phyloP scores from a whole-genome alignment of 2,888 invertebrate genomes.

The Panzeria rudis region DNA sequence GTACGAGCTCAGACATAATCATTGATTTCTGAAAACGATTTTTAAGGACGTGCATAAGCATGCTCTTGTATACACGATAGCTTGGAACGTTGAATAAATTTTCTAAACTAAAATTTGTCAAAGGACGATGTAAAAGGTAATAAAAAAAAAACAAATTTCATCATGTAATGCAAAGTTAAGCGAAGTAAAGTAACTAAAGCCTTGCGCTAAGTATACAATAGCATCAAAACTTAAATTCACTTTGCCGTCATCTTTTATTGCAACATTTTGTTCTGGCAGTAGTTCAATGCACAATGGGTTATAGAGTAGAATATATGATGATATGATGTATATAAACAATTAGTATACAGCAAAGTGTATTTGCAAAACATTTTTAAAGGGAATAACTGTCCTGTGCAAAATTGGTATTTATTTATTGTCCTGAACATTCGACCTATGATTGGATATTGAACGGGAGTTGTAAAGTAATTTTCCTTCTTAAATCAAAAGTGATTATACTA shows the following conservation, averaged over 20 bases:
- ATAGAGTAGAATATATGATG: background rate
- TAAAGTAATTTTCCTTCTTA: no score
- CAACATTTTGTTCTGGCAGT: constrained; percentile 32
- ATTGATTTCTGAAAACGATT: constrained; percentile 57
- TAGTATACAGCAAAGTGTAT: no score
- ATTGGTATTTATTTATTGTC: no score
- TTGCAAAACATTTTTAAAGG: no score
- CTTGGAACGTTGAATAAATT: background rate
- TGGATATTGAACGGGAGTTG: no score
- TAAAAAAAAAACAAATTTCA: constrained; percentile 33
- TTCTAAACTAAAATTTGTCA: constrained; percentile 26
- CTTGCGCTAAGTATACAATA: constrained; percentile 2
- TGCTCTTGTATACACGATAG: background rate
- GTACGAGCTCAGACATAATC: constrained; percentile 59
- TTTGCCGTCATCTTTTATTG: constrained; percentile 38
- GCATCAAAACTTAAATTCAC: constrained; percentile 34
- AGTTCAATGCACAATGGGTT: background rate
- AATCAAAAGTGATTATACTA: no score
- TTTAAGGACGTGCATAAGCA: constrained; percentile 35
- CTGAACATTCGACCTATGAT: no score
- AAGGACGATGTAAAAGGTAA: background rate
- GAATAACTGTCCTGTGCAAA: no score
- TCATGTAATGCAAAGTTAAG: constrained; percentile 58
- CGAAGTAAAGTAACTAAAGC: constrained; percentile 34
- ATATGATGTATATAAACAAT: no score